Percentiles rank a stretch among this genome's conserved stretches.
Evolutionary conservation across 1,140 invertebrate genomes (phyloP).

Genomic region (Drosophila kurseongensis): DNA sequence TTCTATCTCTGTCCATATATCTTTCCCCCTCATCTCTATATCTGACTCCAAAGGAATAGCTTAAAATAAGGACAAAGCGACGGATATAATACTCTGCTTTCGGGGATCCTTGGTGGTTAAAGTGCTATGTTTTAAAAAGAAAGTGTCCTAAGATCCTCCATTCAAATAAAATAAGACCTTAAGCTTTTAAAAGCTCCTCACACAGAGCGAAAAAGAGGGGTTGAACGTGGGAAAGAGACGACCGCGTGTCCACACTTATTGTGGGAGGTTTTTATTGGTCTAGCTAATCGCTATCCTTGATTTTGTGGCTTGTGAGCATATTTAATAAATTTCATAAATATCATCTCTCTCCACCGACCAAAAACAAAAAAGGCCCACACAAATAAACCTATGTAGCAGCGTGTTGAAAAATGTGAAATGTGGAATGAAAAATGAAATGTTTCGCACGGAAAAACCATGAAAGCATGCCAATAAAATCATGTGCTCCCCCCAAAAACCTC

Average conservation of each 20-base stretch:
- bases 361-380: constrained; percentile 8
- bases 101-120: not conserved
- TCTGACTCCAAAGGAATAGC: constrained; percentile 6
- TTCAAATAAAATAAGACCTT: not conserved
- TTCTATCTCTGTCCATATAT: constrained; percentile 16
- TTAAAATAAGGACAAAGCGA: constrained; percentile 10
- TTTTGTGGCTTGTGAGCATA: constrained; percentile 48
- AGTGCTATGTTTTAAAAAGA: not conserved
- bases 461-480: constrained; percentile 81
- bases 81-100: not conserved
- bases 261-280: constrained; percentile 42
- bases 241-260: constrained; percentile 25
- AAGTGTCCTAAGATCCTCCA: not conserved
- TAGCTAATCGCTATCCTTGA: constrained; percentile 53
- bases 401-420: constrained; percentile 41
- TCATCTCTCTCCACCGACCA: constrained; percentile 19
- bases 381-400: constrained; percentile 11
- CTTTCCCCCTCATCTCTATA: constrained; percentile 1
- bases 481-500: constrained; percentile 32
- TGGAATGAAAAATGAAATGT: constrained; percentile 50
- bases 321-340: constrained; percentile 76
- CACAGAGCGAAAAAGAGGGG: not conserved
- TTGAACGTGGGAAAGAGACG: constrained; percentile 1
- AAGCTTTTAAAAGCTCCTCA: constrained; percentile 16
- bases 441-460: constrained; percentile 65